Evolutionary conservation across 2,797 vertebrate species (phyloP).

Genomic region (Gallirallus australis): DNA sequence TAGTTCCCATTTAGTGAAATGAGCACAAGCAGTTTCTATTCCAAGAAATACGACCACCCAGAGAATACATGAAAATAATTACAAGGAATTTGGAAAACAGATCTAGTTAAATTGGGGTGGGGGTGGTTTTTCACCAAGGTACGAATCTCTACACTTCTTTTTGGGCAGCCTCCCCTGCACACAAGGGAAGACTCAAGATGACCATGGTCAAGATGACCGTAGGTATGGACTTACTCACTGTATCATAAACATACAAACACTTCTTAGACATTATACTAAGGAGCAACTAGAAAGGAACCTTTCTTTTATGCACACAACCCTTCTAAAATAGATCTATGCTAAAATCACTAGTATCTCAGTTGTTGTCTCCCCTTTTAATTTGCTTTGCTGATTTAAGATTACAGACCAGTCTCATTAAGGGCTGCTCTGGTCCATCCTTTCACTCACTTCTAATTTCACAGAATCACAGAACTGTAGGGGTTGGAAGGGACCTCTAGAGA

Average conservation of each 20-base stretch:
- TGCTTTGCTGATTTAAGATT: not conserved
- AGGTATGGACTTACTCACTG: not conserved
- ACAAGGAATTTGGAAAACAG: not conserved
- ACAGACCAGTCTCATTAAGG: not conserved
- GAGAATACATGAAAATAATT: constrained; percentile 34
- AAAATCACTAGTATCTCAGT: not conserved
- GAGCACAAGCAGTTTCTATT: constrained; percentile 17
- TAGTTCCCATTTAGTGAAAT: constrained; percentile 30
- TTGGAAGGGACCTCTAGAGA: no score
- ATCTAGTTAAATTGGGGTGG: not conserved
- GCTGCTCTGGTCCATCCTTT: not conserved
- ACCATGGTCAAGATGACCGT: not conserved
- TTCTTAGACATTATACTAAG: not conserved
- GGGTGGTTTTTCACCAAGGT: not conserved
- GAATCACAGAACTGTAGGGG: not conserved
- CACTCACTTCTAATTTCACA: not conserved
- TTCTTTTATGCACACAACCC: not conserved
- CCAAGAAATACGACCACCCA: not conserved
- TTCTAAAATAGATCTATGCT: not conserved
- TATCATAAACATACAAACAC: not conserved
- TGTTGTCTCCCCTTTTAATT: not conserved
- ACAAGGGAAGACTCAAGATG: not conserved
- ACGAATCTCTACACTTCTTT: not conserved
- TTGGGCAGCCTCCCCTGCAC: not conserved
- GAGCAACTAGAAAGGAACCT: not conserved